Conservation (phyloP, 2,113 vertebrate genomes). For the Amazona guildingii region DNA sequence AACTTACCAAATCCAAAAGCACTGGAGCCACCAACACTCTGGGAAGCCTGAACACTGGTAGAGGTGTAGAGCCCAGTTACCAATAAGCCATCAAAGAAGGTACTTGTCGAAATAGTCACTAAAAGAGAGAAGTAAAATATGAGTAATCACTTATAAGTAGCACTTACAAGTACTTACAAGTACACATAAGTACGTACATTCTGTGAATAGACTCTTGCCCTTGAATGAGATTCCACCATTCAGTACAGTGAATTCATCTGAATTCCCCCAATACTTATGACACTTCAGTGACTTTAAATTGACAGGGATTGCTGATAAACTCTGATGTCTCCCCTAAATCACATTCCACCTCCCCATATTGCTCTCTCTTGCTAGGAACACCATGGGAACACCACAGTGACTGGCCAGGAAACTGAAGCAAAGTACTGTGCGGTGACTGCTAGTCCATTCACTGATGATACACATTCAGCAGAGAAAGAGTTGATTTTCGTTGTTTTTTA, state of each 20-base stretch:
- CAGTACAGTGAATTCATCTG: neutral
- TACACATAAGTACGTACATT: neutral
- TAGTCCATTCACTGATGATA: neutral
- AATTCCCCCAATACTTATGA: neutral
- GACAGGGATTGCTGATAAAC: neutral
- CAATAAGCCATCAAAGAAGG: constrained; percentile 93
- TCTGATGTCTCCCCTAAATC: neutral
- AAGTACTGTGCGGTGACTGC: neutral
- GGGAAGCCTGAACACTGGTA: constrained; percentile 89
- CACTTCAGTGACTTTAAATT: neutral
- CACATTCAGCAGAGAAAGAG: neutral
- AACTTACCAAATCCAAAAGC: constrained; percentile 96
- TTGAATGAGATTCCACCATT: neutral
- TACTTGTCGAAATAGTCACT: constrained; percentile 97
- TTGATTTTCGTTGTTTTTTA: neutral
- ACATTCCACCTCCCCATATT: accelerated
- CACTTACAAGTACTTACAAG: neutral
- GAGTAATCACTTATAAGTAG: neutral
- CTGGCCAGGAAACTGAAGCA: neutral
- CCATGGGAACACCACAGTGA: neutral
- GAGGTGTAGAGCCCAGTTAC: constrained; percentile 98
- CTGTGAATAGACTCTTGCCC: neutral
- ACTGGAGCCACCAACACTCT: constrained; percentile 86
- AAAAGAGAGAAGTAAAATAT: constrained; percentile 48
- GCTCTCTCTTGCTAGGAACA: neutral